Evolutionary conservation across 2,113 vertebrate genomes (phyloP).

Genomic region (Aramus guarauna): DNA sequence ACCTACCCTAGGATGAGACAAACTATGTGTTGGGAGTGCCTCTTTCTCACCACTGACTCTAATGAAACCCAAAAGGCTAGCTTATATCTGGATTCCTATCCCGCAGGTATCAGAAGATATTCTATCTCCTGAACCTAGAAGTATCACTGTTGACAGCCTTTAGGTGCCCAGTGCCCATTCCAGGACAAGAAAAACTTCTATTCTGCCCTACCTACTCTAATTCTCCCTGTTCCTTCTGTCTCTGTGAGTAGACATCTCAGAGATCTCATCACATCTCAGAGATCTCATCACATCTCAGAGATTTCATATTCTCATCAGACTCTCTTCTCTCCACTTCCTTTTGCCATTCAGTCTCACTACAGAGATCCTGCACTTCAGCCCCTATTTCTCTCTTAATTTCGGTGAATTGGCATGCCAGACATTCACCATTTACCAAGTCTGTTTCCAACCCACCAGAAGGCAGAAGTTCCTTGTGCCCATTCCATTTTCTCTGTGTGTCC

Average conservation of each 20-base stretch:
- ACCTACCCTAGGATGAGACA: neutral
- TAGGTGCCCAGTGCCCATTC: neutral
- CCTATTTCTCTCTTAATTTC: neutral
- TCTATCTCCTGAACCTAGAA: neutral
- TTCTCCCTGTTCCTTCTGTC: neutral
- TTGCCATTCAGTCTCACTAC: neutral
- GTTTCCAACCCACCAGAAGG: neutral
- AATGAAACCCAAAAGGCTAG: neutral
- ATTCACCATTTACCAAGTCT: neutral
- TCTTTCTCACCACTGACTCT: neutral
- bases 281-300: neutral
- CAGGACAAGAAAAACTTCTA: neutral
- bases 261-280: neutral
- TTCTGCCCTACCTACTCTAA: neutral
- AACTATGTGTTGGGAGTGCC: neutral
- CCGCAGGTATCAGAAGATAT: neutral
- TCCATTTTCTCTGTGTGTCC: neutral
- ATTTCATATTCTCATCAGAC: neutral
- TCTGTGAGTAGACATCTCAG: neutral
- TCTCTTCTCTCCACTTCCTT: neutral
- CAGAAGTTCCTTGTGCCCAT: neutral
- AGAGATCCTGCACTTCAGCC: neutral
- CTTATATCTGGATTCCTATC: neutral
- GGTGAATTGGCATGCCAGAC: neutral
- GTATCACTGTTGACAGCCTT: neutral